These are phyloP conservation scores for Enteromius viviparus DNA, from an alignment of 2,797 vertebrate species.

Conservation along the genomic window DNA sequence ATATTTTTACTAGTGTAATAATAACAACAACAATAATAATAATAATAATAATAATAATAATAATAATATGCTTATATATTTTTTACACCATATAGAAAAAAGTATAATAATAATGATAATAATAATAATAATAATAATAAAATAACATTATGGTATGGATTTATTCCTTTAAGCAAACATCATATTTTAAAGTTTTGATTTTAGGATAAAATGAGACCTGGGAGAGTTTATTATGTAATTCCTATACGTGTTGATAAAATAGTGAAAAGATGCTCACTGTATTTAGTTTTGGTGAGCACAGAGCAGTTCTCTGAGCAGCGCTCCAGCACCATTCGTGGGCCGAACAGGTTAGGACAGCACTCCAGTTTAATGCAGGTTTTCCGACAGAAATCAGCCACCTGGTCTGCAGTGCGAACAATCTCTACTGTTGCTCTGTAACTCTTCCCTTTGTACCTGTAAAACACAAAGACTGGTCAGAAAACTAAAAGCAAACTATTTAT, in stretches of 20 bases:
- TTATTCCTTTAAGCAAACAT: no score
- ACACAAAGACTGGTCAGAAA: background rate
- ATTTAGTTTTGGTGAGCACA: conserved; percentile 99
- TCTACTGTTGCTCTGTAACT: conserved; percentile 97
- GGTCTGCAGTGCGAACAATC: conserved; percentile 93
- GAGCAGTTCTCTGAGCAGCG: conserved; percentile 98
- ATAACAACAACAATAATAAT: no score
- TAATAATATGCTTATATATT: no score
- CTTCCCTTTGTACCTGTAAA: conserved; percentile 94
- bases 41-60: no score
- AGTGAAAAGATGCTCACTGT: conserved; percentile 84
- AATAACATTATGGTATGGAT: no score
- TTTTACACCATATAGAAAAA: no score
- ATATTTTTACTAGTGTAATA: no score
- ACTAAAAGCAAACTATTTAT: background rate
- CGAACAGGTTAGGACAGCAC: conserved; percentile 97
- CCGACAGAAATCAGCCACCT: conserved; percentile 94
- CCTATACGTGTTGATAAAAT: background rate
- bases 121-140: no score
- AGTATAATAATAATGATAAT: no score
- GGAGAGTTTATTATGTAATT: background rate
- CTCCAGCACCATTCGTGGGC: conserved; percentile 94
- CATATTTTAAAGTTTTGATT: background rate
- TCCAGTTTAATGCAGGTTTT: conserved; percentile 97
- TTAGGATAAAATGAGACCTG: background rate